phyloP scores from a whole-genome alignment of 2,888 invertebrate genomes.

The Pollenia labialis region DNA sequence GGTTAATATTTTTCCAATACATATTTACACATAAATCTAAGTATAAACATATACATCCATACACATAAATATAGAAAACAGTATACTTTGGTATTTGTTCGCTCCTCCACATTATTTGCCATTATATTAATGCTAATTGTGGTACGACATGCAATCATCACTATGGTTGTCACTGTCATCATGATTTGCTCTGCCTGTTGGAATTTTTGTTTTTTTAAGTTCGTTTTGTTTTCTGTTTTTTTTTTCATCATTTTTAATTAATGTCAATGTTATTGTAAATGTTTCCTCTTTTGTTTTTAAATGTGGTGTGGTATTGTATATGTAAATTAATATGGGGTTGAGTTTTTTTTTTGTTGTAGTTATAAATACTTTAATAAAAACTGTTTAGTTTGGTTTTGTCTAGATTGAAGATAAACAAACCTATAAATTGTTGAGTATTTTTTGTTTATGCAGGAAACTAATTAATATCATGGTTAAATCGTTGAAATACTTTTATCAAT shows the following conservation, averaged over 20 bases:
- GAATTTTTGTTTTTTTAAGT: slow-evolving; percentile 32
- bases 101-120: not conserved
- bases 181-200: slow-evolving; percentile 6
- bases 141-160: slow-evolving; percentile 68
- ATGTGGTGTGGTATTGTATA: slow-evolving; percentile 52
- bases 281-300: slow-evolving; percentile 58
- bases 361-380: not conserved
- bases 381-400: slow-evolving; percentile 19
- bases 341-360: too few relatives aligned
- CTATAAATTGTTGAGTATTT: slow-evolving; percentile 41
- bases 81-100: not conserved
- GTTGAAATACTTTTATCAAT: not conserved
- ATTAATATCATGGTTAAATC: slow-evolving; percentile 31
- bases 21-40: not conserved
- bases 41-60: not conserved
- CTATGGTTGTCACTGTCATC: slow-evolving; percentile 56
- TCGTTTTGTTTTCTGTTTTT: slow-evolving; percentile 1
- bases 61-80: not conserved
- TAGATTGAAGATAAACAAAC: slow-evolving; percentile 39
- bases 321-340: not conserved
- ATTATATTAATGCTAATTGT: slow-evolving; percentile 68
- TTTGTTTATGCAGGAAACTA: slow-evolving; percentile 11
- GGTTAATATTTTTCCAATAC: slow-evolving; percentile 33
- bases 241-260: slow-evolving; percentile 56
- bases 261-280: slow-evolving; percentile 66